Percentiles rank a stretch among this genome's conserved stretches.
Conservation (phyloP, 2,113 vertebrate genomes). For the Alexandromys fortis region DNA sequence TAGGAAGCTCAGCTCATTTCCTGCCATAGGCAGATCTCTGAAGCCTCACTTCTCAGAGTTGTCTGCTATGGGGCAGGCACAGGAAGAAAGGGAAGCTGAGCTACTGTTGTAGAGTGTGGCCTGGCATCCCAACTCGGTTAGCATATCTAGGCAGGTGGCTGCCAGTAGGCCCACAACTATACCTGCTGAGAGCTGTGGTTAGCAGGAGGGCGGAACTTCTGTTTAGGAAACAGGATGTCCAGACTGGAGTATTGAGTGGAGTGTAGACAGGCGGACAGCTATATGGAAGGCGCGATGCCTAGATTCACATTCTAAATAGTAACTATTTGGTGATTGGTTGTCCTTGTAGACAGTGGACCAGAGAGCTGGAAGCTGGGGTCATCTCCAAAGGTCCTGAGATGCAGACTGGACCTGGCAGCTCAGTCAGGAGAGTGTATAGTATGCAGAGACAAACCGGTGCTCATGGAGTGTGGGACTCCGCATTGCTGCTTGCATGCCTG, state of each 20-base stretch:
- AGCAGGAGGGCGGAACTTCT: neutral
- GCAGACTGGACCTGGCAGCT: neutral
- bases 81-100: neutral
- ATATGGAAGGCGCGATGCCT: neutral
- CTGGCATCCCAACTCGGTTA: neutral
- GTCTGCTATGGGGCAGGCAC: neutral
- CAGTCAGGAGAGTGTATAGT: accelerated
- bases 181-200: too few species aligned
- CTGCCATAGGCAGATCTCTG: neutral
- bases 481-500: neutral
- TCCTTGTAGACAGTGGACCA: neutral
- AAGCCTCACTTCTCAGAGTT: neutral
- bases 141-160: neutral
- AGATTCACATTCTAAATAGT: neutral
- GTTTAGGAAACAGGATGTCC: neutral
- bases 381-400: neutral
- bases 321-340: neutral
- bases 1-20: neutral
- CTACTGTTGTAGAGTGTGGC: neutral
- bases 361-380: neutral
- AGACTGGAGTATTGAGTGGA: neutral
- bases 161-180: too few species aligned
- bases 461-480: too few species aligned
- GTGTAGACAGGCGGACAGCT: neutral
- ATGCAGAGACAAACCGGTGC: neutral